Conservation (phyloP, 2,797 vertebrate genomes). For the Darevskia nairensis region DNA sequence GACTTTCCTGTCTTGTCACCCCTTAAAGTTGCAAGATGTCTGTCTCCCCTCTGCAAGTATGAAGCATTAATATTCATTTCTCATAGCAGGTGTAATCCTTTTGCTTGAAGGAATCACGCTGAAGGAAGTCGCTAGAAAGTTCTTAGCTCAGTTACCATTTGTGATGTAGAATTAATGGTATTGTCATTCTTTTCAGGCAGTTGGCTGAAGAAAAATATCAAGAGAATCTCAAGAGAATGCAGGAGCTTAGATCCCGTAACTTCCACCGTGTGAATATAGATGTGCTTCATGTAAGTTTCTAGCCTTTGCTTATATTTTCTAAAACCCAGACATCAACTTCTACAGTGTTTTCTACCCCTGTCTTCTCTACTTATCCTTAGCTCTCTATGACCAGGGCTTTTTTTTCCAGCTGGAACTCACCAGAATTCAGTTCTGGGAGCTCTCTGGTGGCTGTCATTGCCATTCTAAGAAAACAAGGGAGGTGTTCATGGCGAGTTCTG, state of each 20-base stretch:
- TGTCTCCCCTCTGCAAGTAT: neutral
- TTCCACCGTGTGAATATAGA: slow-evolving; percentile 75
- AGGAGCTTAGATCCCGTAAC: slow-evolving; percentile 78
- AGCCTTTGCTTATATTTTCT: neutral
- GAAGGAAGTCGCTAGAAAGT: neutral
- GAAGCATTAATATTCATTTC: slow-evolving; percentile 9
- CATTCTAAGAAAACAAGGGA: no score
- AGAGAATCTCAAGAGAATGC: slow-evolving; percentile 81
- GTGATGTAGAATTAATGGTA: neutral
- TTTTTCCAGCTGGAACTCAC: no score
- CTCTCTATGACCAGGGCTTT: neutral
- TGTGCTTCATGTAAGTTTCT: slow-evolving; percentile 71
- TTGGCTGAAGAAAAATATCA: slow-evolving; percentile 85
- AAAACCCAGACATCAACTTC: neutral
- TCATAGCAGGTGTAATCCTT: neutral
- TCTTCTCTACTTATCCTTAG: neutral
- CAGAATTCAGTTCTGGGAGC: no score
- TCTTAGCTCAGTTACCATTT: neutral
- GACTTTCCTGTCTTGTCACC: neutral
- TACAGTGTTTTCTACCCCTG: neutral
- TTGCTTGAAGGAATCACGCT: slow-evolving; percentile 4
- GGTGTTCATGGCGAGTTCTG: no score
- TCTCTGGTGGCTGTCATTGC: no score
- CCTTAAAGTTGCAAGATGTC: neutral
- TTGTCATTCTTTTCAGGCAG: slow-evolving; percentile 74